Base-by-base conservation (phyloP, 2,797 vertebrate genomes). In the Malurus splendens region DNA sequence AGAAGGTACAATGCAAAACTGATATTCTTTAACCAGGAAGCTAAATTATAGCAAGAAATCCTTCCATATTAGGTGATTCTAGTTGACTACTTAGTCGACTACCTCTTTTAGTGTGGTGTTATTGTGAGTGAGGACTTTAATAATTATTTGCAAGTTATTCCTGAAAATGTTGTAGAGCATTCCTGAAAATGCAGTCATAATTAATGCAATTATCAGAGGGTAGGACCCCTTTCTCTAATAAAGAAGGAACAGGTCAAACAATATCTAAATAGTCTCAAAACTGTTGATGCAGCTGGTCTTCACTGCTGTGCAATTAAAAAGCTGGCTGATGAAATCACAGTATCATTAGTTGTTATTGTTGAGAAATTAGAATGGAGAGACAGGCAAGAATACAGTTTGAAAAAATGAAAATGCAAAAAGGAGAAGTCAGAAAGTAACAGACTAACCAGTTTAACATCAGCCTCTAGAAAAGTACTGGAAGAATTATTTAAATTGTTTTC, bases 231-330 rank as follows among this genome's bases (percentile, higher is more conserved):
- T 73, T 51, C 32, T 86, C 9, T 66, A 77, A 60, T 33, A 82
- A 65, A 18, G 42, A 90, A 64, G 14, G 33, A 89, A 60, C 7
- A 59, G 41, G 51, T 76, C 77, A 91, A 92, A 70, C 7, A 62
- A 59, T 48, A 66, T 60, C 67, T 84, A 75, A 87, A 78, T 84
- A 38, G 62, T 79, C 64, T 86, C 41, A 73, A 70, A 90, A 57
- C 33, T 51, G 25, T 91, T 81, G 66, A 76, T 82, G 89, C 62
- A 84, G 41, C 38, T 82, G 67, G 45, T 80, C 23, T 59, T 90
- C 60, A 62, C n/a, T 30, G n/a, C 12, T 79, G n/a, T 60, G 15
- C 44, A 88, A 79, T 90, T 91, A 86, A 88, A 83, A 86, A 91
- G 3, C 33, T 73, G 44, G 20, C 48, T 88, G 70, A 68, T 61